Evolutionary conservation across 2,113 vertebrate genomes (phyloP), one percentile per base, ranked within the genome.

Genomic region (Heliornis fulica): DNA sequence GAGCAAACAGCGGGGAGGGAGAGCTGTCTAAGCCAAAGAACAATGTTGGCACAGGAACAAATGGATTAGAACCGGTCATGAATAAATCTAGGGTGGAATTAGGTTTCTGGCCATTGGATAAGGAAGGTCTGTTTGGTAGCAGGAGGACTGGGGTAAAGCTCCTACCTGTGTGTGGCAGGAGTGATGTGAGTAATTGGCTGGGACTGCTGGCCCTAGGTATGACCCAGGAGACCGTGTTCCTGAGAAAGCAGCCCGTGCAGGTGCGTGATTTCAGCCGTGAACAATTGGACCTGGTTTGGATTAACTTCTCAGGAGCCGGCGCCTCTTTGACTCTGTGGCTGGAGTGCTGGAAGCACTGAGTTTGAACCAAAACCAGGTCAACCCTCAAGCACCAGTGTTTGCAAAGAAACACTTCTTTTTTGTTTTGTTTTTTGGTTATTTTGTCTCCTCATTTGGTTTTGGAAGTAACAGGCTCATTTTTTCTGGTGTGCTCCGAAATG

Each of bases 21-120:
- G 79, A 90, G 54, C 15, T 4, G 4, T 31, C 25, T 77, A 87
- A 87, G 72, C 83, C 80, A 43, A 75, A 92, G 71, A 84, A 89
- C 93, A 94, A 56, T 93, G 43, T 40, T 92, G 83, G 69, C 68
- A 71, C 19, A 45, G 76, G 86, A 86, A 68, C 76, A 95, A 85
- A 92, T 94, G 77, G 80, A 87, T 94, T 95, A 89, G 81, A 96
- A 70, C 64, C 51, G 23, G 34, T 46, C 56, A 48, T 95, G 76
- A 87, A 89, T 94, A 93, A 76, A 83, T 83, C 61, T 38, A 87
- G 56, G 31, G 29, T 61, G 64, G 75, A 90, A 88, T 90, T 83
- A 77, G 50, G 16, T 88, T 76, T 96, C 51, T 93, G 45, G 13
- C 53, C 40, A 3, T 61, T 65, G 50, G 21, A 51, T 82, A 77